Percentiles rank a stretch among this genome's conserved stretches.
Conservation (phyloP, 37 sponge, comb jelly and placozoan species). For the Axinella damicornis region DNA sequence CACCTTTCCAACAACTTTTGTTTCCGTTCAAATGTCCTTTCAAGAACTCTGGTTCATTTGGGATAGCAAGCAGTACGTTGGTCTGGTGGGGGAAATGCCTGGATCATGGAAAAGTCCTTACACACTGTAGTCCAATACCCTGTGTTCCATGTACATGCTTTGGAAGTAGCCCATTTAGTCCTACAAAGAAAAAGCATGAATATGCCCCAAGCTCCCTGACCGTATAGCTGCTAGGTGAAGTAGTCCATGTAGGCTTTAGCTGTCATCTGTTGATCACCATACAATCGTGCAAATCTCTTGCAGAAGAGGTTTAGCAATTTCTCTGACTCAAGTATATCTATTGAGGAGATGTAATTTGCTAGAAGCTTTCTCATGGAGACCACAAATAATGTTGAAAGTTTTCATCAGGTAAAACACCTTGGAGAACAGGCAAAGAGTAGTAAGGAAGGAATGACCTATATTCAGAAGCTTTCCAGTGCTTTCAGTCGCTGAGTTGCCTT, state of each 20-base stretch:
- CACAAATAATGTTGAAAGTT: not conserved
- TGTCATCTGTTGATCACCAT: not conserved
- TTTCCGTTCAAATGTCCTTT: no score
- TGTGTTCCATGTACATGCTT: constrained; percentile 18
- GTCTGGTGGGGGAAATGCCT: not conserved
- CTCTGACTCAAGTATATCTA: no score
- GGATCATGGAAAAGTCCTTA: not conserved
- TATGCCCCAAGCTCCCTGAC: not conserved
- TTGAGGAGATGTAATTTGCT: not conserved
- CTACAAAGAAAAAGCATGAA: not conserved
- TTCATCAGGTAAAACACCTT: not conserved
- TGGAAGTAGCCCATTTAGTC: not conserved
- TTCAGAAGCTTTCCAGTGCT: constrained; percentile 18
- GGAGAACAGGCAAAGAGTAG: constrained; percentile 1
- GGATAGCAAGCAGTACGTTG: not conserved
- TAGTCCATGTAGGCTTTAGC: not conserved
- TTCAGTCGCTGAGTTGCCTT: not conserved
- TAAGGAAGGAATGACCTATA: constrained; percentile 5
- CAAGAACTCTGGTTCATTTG: no score
- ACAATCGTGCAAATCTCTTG: not conserved
- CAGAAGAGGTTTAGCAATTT: no score
- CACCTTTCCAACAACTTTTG: no score
- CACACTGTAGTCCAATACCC: constrained; percentile 8
- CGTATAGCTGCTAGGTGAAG: not conserved
- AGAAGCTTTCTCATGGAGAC: not conserved